These are phyloP conservation scores for Balaeniceps rex DNA, from an alignment of 2,113 vertebrate species.

Conservation along the genomic window DNA sequence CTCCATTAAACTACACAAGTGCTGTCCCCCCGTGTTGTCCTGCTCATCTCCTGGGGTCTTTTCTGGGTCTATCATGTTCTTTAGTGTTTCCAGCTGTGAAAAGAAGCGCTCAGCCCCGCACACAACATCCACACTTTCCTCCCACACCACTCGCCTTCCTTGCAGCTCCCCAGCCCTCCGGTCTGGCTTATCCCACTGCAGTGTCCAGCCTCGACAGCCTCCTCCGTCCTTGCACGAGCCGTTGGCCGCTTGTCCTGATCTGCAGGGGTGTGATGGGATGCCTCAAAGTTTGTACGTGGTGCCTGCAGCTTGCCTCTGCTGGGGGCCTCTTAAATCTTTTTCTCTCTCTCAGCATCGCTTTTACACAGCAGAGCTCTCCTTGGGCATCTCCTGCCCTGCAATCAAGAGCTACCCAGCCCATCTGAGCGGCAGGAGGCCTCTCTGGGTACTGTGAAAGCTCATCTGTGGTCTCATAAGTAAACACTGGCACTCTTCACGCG, in stretches of 20 bases:
- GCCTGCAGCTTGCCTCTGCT: neutral
- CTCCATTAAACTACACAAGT: neutral
- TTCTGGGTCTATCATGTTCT: neutral
- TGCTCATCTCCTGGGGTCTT: neutral
- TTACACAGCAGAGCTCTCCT: neutral
- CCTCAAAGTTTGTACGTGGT: neutral
- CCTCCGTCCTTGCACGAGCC: neutral
- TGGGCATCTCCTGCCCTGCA: neutral
- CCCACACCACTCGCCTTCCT: neutral
- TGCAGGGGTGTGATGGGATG: neutral
- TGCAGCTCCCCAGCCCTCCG: neutral
- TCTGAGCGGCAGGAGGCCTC: neutral
- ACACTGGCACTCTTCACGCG: neutral
- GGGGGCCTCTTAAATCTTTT: neutral
- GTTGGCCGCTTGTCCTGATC: neutral
- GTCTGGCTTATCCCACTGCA: neutral
- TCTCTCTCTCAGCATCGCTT: neutral
- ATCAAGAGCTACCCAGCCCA: neutral
- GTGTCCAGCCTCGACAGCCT: neutral
- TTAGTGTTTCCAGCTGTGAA: neutral
- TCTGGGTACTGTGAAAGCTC: neutral
- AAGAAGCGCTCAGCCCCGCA: neutral
- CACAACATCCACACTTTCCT: neutral
- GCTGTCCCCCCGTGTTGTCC: neutral
- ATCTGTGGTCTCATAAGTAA: constrained; percentile 17